These are phyloP conservation scores for Alcedo atthis DNA, from an alignment of 2,797 vertebrate species.

Conservation along the genomic window DNA sequence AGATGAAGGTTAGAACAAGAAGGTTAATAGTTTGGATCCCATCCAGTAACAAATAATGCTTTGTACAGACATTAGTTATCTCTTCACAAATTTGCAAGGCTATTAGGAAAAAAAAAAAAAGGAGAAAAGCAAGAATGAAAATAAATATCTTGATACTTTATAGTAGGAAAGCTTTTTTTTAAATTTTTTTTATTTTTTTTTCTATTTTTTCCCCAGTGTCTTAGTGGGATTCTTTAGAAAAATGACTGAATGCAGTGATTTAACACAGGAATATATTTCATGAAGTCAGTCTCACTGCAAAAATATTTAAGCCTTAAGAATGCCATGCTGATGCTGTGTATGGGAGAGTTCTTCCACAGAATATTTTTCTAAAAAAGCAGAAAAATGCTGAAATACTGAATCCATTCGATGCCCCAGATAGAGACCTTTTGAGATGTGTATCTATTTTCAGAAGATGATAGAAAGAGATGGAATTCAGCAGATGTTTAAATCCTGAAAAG, in stretches of 20 bases:
- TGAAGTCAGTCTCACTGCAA: background rate
- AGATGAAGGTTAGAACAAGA: background rate
- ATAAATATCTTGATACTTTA: background rate
- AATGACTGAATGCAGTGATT: background rate
- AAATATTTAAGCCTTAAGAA: slow-evolving; percentile 2
- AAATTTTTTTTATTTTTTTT: too few species aligned
- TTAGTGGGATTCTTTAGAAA: background rate
- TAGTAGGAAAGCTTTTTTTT: background rate
- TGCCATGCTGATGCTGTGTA: background rate
- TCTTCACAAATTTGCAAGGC: background rate
- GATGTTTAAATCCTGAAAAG: slow-evolving; percentile 67
- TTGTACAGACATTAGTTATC: background rate
- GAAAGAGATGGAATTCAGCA: slow-evolving; percentile 54
- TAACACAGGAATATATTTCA: background rate
- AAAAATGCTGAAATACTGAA: slow-evolving; percentile 39
- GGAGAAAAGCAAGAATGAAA: background rate
- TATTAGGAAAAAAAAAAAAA: background rate
- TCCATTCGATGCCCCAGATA: background rate
- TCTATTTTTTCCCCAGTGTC: background rate
- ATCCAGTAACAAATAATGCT: background rate
- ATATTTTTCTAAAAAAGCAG: background rate
- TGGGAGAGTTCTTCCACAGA: background rate
- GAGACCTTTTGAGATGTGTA: slow-evolving; percentile 28
- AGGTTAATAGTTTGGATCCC: slow-evolving; percentile 1
- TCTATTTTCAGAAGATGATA: slow-evolving; percentile 58